A percentile compares a stretch with the other conserved stretches of the same genome.
These are phyloP conservation scores for Yoshiicerus persimilis DNA, from an alignment of 1,140 invertebrate genomes.

Conservation along the genomic window DNA sequence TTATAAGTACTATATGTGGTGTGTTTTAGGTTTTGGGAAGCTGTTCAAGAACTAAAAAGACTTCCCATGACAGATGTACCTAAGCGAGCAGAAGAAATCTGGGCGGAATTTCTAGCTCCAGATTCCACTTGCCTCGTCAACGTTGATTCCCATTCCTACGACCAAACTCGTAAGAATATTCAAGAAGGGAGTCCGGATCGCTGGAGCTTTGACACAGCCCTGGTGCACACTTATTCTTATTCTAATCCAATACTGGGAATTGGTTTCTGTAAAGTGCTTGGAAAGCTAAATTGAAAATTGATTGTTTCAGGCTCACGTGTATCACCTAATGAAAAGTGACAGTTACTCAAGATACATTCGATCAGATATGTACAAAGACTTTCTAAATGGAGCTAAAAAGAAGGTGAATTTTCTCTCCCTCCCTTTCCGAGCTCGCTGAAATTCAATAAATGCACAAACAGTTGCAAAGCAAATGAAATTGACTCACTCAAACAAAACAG, in stretches of 20 bases:
- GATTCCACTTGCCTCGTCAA: conserved; percentile 96
- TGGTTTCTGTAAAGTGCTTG: background rate
- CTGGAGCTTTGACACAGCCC: conserved; percentile 96
- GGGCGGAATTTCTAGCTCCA: conserved; percentile 89
- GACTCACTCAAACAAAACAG: background rate
- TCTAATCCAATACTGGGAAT: conserved; percentile 20
- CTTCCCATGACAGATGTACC: conserved; percentile 82
- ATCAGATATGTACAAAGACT: conserved; percentile 99
- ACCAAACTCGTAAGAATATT: conserved; percentile 76
- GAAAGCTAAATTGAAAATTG: too few species aligned
- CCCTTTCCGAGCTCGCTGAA: conserved; percentile 42
- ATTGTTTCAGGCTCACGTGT: conserved; percentile 88
- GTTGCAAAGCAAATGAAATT: background rate
- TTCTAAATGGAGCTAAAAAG: conserved; percentile 91
- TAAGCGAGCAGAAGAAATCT: conserved; percentile 85
- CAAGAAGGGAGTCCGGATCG: conserved; percentile 71
- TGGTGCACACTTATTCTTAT: conserved; percentile 63
- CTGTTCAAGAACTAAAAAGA: conserved; percentile 88
- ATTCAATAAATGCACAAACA: background rate
- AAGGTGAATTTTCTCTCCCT: conserved; percentile 60
- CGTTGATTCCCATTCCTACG: conserved; percentile 87
- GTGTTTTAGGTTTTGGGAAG: conserved; percentile 85
- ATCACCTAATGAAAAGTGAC: conserved; percentile 99
- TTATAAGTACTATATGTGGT: background rate
- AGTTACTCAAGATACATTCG: conserved; percentile 96